Conservation (phyloP, 2,888 invertebrate species). For the Timema cristinae region DNA sequence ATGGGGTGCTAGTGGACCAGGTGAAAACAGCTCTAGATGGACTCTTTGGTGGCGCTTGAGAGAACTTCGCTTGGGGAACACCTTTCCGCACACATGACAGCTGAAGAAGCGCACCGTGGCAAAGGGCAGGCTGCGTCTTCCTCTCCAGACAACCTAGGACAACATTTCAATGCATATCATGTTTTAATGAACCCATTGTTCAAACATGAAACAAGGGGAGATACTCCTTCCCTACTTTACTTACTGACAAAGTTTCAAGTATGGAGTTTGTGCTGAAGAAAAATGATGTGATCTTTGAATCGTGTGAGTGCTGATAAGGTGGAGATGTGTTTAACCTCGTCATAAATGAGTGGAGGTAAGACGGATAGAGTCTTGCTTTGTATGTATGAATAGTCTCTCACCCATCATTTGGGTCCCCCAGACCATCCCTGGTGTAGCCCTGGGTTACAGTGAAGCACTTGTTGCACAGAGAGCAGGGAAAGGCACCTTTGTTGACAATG, state of each 20-base stretch:
- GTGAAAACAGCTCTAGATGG: conserved; percentile 35
- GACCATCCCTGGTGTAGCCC: conserved; percentile 9
- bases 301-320: too few species aligned
- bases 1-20: not conserved
- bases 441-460: conserved; percentile 23
- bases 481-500: conserved; percentile 38
- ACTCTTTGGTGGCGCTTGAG: conserved; percentile 38
- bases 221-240: too few species aligned
- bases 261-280: too few species aligned
- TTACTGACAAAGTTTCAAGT: too few species aligned
- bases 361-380: too few species aligned
- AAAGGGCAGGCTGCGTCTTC: not conserved
- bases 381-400: too few species aligned
- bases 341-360: too few species aligned
- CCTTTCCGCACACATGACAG: conserved; percentile 32
- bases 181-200: too few species aligned
- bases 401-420: too few species aligned
- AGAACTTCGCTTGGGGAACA: conserved; percentile 36
- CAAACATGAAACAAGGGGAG: too few species aligned
- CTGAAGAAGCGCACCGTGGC: not conserved
- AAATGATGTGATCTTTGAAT: too few species aligned
- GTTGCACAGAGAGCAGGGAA: conserved; percentile 37
- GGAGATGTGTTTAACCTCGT: too few species aligned
- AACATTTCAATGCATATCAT: not conserved
- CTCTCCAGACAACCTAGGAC: not conserved